A percentile compares a stretch with the other conserved stretches of the same genome.
Conservation (phyloP, 2,797 vertebrate genomes). For the Chloroceryle inda region DNA sequence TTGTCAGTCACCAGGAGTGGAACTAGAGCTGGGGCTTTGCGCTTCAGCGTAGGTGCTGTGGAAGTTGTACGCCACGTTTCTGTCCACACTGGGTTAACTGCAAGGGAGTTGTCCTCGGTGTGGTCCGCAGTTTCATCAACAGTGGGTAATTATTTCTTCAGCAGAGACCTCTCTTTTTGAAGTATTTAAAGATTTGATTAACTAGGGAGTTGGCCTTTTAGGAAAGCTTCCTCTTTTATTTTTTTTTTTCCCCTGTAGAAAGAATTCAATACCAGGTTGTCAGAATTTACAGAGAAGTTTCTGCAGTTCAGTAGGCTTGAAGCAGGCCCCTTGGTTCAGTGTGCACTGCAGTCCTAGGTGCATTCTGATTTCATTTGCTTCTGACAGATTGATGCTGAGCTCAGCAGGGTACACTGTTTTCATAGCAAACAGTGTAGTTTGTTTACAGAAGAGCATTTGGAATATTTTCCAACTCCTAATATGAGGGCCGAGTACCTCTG, state of each 20-base stretch:
- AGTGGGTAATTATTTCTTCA: background rate
- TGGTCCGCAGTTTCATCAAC: background rate
- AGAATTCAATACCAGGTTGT: background rate
- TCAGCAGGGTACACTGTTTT: background rate
- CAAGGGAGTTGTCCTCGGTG: background rate
- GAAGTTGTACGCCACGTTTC: background rate
- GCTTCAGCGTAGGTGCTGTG: background rate
- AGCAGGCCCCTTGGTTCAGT: background rate
- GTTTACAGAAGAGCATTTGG: background rate
- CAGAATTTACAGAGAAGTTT: background rate
- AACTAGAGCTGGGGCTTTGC: background rate
- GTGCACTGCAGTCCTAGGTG: background rate
- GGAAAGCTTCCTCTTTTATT: background rate
- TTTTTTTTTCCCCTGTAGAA: background rate
- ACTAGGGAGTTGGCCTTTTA: background rate
- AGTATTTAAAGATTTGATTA: background rate
- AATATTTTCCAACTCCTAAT: background rate
- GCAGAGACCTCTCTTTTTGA: background rate
- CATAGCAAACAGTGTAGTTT: background rate
- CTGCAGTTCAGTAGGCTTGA: background rate
- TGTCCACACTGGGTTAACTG: background rate
- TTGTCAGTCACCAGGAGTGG: background rate
- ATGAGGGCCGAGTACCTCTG: background rate
- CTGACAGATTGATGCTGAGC: background rate
- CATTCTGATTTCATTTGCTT: constrained; percentile 1